Evolutionary conservation across 2,888 invertebrate genomes (phyloP).

Genomic region (Aelia acuminata): DNA sequence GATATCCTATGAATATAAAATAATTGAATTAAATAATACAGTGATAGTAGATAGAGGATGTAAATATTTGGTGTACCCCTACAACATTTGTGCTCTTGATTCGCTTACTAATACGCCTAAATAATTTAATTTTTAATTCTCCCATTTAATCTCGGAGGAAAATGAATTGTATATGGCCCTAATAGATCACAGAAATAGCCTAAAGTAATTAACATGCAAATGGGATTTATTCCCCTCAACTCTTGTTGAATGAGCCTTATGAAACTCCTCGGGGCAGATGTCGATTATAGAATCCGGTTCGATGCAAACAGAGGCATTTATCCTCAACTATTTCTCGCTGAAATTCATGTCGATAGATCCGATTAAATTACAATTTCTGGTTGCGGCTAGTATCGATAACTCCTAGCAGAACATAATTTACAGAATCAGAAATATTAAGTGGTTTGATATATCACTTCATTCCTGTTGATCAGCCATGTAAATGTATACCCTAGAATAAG

Average conservation of each 20-base stretch:
- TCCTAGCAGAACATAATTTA: neutral
- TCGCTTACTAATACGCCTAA: neutral
- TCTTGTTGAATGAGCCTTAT: neutral
- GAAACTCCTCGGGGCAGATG: neutral
- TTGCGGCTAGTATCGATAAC: neutral
- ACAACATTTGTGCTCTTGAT: no score
- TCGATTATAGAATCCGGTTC: neutral
- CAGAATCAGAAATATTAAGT: constrained; percentile 18
- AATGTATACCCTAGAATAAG: neutral
- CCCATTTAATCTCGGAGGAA: neutral
- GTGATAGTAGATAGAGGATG: no score
- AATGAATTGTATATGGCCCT: neutral
- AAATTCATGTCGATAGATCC: neutral
- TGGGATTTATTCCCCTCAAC: neutral
- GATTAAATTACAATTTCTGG: neutral
- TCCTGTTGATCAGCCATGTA: constrained; percentile 10
- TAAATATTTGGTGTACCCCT: no score
- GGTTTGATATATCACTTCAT: constrained; percentile 42
- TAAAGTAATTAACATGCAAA: constrained; percentile 27
- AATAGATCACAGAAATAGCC: neutral
- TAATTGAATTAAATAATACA: no score
- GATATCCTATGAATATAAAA: no score
- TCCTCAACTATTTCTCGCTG: neutral
- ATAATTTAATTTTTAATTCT: neutral
- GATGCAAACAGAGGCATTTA: neutral